Conservation (phyloP, 2,888 invertebrate genomes). For the Mamestra brassicae region DNA sequence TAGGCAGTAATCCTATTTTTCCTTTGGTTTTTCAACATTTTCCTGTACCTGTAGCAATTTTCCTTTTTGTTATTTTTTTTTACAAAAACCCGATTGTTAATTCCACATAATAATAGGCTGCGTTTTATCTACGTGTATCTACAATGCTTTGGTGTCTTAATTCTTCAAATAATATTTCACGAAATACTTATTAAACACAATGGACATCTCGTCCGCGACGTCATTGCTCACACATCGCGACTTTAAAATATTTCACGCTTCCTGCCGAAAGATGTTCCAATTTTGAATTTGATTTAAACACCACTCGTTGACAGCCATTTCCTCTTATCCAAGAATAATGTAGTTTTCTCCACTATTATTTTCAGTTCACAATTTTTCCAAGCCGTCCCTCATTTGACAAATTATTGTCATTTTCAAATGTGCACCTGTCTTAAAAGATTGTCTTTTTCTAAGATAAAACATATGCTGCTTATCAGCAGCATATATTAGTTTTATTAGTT, state of each 20-base stretch:
- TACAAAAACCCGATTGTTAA: neutral
- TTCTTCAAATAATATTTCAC: neutral
- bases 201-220: slow-evolving; percentile 76
- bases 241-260: slow-evolving; percentile 87
- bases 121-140: neutral
- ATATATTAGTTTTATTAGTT: neutral
- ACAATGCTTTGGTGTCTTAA: neutral
- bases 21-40: neutral
- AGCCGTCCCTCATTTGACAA: slow-evolving; percentile 74
- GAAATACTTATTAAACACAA: slow-evolving; percentile 71
- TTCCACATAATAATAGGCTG: neutral
- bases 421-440: slow-evolving; percentile 59
- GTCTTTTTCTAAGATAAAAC: slow-evolving; percentile 28
- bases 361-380: slow-evolving; percentile 73
- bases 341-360: slow-evolving; percentile 78
- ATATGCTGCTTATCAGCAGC: neutral
- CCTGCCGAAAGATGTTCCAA: slow-evolving; percentile 89
- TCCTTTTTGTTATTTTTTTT: neutral
- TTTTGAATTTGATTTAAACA: slow-evolving; percentile 89
- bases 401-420: slow-evolving; percentile 70
- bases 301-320: slow-evolving; percentile 86
- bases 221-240: slow-evolving; percentile 75
- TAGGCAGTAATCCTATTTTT: slow-evolving; percentile 14
- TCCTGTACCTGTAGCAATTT: neutral
- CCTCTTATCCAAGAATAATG: slow-evolving; percentile 82